Percentiles rank a stretch among this genome's conserved stretches.
Conservation (phyloP, 2,888 invertebrate genomes). For the Antheraea yamamai region DNA sequence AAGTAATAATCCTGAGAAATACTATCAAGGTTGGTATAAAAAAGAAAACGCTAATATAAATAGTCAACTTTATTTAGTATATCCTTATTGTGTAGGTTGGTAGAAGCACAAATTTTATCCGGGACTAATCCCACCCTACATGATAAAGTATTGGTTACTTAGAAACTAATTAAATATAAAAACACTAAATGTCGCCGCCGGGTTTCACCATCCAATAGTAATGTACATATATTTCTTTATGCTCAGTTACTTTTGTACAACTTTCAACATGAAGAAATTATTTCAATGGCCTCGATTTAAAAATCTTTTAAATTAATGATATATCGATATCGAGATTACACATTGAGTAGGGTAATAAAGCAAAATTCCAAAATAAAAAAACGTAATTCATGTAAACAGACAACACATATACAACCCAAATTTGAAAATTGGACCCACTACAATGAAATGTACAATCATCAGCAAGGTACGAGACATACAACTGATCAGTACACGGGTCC, state of each 20-base stretch:
- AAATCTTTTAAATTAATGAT: slow-evolving; percentile 43
- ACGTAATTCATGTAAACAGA: slow-evolving; percentile 18
- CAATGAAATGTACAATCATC: slow-evolving; percentile 77
- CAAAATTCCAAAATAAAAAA: slow-evolving; percentile 6
- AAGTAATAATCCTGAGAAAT: too few relatives aligned
- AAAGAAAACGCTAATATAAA: slow-evolving; percentile 42
- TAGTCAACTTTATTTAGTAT: slow-evolving; percentile 67
- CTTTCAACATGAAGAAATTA: slow-evolving; percentile 73
- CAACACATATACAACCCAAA: not conserved
- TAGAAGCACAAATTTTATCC: slow-evolving; percentile 73
- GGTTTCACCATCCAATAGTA: not conserved
- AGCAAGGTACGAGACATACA: slow-evolving; percentile 47
- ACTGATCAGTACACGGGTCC: slow-evolving; percentile 51
- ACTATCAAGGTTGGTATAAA: slow-evolving; percentile 36
- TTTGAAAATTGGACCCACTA: slow-evolving; percentile 63
- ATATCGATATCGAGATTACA: not conserved
- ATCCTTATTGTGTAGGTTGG: slow-evolving; percentile 59
- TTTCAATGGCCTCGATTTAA: slow-evolving; percentile 78
- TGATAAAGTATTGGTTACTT: slow-evolving; percentile 78
- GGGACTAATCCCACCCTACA: slow-evolving; percentile 66
- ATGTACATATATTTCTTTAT: slow-evolving; percentile 54
- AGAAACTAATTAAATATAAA: slow-evolving; percentile 79
- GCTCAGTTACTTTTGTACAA: slow-evolving; percentile 69
- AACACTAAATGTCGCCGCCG: slow-evolving; percentile 54
- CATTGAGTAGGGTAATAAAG: not conserved